These are phyloP conservation scores for Dipodomys ordii DNA, from an alignment of 2,113 vertebrate genomes.

Conservation along the genomic window DNA sequence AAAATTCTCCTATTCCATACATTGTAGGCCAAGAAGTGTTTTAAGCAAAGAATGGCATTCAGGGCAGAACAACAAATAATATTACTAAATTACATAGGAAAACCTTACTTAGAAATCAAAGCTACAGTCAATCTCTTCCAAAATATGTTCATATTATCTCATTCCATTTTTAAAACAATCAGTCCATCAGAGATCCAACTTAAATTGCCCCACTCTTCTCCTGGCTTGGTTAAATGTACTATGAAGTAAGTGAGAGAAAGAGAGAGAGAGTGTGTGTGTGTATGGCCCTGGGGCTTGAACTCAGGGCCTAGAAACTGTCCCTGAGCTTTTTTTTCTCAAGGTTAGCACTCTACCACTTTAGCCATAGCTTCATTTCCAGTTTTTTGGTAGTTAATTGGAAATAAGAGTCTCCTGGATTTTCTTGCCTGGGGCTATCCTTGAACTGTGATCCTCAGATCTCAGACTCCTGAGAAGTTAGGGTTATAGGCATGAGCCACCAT, in stretches of 20 bases:
- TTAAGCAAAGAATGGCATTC: not conserved
- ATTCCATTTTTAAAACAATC: conserved; percentile 3
- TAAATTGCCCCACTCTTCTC: not conserved
- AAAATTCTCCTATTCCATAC: not conserved
- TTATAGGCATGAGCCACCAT: too few relatives aligned
- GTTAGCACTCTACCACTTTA: too few relatives aligned
- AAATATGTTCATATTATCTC: not conserved
- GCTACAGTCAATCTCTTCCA: not conserved
- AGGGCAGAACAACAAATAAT: not conserved
- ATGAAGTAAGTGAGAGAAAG: not conserved
- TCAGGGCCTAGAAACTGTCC: too few relatives aligned
- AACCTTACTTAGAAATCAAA: not conserved
- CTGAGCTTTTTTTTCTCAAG: too few relatives aligned
- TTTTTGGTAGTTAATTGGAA: too few relatives aligned
- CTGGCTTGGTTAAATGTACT: not conserved
- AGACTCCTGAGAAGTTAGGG: too few relatives aligned
- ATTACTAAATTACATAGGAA: not conserved
- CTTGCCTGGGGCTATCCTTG: too few relatives aligned
- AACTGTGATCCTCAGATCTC: too few relatives aligned
- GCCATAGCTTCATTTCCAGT: too few relatives aligned
- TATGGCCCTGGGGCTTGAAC: too few relatives aligned
- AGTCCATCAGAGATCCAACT: not conserved
- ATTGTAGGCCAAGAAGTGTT: not conserved
- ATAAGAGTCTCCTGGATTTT: too few relatives aligned
- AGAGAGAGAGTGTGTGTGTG: too few relatives aligned